These are phyloP conservation scores for Philereme vetulata DNA, from an alignment of 2,888 invertebrate genomes.

Conservation along the genomic window DNA sequence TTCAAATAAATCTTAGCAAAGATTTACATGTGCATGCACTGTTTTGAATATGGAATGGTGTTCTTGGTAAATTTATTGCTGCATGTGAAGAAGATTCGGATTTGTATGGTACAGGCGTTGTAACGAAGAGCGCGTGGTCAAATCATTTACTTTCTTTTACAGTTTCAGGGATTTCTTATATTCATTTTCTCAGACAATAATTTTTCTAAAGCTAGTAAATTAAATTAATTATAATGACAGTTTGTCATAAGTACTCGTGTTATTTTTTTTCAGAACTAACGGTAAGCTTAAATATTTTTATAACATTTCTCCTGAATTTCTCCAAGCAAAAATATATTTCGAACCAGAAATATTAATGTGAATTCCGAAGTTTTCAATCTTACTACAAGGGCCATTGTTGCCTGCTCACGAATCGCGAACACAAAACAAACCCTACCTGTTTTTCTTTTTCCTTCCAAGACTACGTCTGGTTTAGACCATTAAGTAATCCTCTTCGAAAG, in stretches of 20 bases:
- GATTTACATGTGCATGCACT: constrained; percentile 40
- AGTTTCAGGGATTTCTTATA: too few relatives aligned
- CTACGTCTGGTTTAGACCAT: constrained; percentile 57
- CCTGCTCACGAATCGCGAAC: constrained; percentile 45
- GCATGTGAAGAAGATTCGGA: constrained; percentile 8
- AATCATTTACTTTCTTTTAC: too few relatives aligned
- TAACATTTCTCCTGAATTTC: background rate
- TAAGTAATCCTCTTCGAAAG: constrained; percentile 61
- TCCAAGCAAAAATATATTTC: background rate
- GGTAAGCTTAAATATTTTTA: too few relatives aligned
- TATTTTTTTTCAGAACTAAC: too few relatives aligned
- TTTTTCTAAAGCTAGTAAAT: too few relatives aligned
- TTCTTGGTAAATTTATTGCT: constrained; percentile 14
- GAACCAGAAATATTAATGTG: constrained; percentile 12
- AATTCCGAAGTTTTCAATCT: constrained; percentile 23
- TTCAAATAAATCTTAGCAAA: constrained; percentile 71
- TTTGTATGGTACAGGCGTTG: constrained; percentile 1
- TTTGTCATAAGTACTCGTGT: too few relatives aligned
- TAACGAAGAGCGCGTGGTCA: too few relatives aligned
- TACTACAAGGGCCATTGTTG: constrained; percentile 35
- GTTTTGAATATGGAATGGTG: constrained; percentile 28
- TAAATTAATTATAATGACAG: too few relatives aligned
- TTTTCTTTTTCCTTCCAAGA: constrained; percentile 48
- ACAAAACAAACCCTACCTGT: constrained; percentile 49
- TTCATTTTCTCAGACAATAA: too few relatives aligned